Evolutionary conservation across 2,797 vertebrate genomes (phyloP).

Genomic region (Avahi laniger): DNA sequence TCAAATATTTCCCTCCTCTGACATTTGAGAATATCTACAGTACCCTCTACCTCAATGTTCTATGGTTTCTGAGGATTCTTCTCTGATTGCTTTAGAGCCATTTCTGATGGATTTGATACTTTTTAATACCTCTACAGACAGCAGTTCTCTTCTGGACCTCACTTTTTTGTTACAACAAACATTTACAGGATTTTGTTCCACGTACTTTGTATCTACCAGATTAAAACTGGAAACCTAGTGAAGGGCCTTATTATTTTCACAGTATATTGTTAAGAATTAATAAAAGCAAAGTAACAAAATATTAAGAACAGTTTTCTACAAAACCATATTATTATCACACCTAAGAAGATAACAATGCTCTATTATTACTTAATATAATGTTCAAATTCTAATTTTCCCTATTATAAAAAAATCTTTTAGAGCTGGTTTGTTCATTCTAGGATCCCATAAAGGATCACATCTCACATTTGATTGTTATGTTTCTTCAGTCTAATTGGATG

Average conservation of each 20-base stretch:
- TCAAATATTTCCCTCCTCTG: not conserved
- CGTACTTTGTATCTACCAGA: not conserved
- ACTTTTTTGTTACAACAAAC: not conserved
- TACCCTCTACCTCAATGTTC: not conserved
- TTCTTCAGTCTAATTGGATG: not conserved
- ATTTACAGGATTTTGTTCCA: not conserved
- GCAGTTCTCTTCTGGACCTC: not conserved
- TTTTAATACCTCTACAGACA: not conserved
- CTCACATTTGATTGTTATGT: not conserved
- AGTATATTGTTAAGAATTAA: not conserved
- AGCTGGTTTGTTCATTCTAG: not conserved
- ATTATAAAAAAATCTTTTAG: not conserved
- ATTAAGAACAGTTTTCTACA: not conserved
- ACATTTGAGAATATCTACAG: not conserved
- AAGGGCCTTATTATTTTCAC: not conserved
- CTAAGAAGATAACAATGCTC: not conserved
- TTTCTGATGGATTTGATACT: not conserved
- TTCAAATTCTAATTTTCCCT: not conserved
- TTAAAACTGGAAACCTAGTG: not conserved
- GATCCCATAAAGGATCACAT: not conserved
- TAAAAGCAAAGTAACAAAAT: conserved; percentile 14
- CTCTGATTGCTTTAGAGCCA: not conserved
- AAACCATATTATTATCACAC: not conserved
- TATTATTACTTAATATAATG: not conserved
- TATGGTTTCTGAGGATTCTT: not conserved